These are phyloP conservation scores for Steatocranus sp. DNA, from an alignment of 2,797 vertebrate genomes.

Conservation along the genomic window DNA sequence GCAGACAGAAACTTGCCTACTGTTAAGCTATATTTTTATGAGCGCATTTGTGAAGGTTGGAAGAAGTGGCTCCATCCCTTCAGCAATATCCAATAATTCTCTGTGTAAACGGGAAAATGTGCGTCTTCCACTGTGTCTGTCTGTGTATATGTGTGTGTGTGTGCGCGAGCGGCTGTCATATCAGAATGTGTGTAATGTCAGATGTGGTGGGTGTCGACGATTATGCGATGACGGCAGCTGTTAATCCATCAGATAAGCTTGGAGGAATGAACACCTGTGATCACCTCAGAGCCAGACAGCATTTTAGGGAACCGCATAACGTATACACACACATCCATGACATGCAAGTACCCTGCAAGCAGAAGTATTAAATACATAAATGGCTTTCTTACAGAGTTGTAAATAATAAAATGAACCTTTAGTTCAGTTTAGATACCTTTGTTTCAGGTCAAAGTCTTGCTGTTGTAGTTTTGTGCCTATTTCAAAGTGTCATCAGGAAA, in stretches of 20 bases:
- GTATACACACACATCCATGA: background rate
- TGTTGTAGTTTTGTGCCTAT: background rate
- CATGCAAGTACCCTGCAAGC: background rate
- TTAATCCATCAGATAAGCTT: slow-evolving; percentile 57
- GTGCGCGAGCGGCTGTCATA: slow-evolving; percentile 45
- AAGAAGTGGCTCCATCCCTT: background rate
- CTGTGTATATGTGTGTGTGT: background rate
- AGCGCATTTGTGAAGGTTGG: background rate
- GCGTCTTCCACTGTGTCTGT: background rate
- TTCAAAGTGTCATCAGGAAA: background rate
- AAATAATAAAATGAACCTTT: background rate
- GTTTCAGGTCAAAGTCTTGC: background rate
- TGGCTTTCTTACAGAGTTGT: background rate
- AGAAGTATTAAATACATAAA: background rate
- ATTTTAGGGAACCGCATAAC: slow-evolving; percentile 5
- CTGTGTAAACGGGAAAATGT: background rate
- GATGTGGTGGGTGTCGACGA: background rate
- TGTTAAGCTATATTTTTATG: background rate
- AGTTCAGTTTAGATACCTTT: background rate
- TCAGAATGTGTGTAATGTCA: slow-evolving; percentile 43
- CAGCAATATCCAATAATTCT: background rate
- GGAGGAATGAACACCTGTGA: slow-evolving; percentile 72
- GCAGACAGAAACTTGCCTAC: background rate
- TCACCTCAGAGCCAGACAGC: slow-evolving; percentile 38
- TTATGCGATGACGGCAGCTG: slow-evolving; percentile 51